Evolutionary conservation across 2,113 vertebrate genomes (phyloP), one percentile per base, ranked within the genome.

Genomic region (Aphyosemion australe): DNA sequence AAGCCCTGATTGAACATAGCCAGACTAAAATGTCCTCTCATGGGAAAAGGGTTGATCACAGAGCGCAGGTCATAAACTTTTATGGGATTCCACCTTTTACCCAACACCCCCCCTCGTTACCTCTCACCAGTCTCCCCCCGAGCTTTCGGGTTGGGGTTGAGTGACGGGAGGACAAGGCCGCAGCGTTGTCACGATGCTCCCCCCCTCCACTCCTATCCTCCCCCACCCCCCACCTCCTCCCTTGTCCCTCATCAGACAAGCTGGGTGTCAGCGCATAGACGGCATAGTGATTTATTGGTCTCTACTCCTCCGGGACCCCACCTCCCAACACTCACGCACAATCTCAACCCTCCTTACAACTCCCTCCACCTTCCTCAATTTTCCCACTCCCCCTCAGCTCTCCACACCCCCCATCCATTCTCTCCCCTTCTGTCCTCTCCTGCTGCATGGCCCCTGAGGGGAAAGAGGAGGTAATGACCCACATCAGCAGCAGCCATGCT

Each of bases 271-370:
- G 80, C 68, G 57, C 78, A 76, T 87, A 90, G 92, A 91, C 87
- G 79, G 88, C 67, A 69, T 69, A 34, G 74, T 92, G 91, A 92
- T 92, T 92, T 92, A 93, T 93, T 87, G 88, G 89, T 87, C 86
- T 86, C 87, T 69, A 61, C 79, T 90, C 88, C 84, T 81, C 52
- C 79, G 81, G 87, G 88, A 83, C 60, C 11, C 42, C 20, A 56
- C 12, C 31, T 57, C 43, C 15, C 54, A 14, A 43, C 42, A 21
- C 62, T 49, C 65, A 70, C 53, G 52, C 66, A 43, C 37, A 48
- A 60, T 51, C 51, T 54, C 71, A 43, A 51, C 31, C 56, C 60
- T n/a, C 47, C 72, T 60, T 43, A 64, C 53, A 49, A 46, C 32
- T 53, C 47, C 62, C 61, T 20, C 31, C 63, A 61, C 19, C 65